Percentiles rank a stretch among this genome's conserved stretches.
These are phyloP conservation scores for Poecilia gillii DNA, from an alignment of 2,797 vertebrate genomes.

Conservation along the genomic window DNA sequence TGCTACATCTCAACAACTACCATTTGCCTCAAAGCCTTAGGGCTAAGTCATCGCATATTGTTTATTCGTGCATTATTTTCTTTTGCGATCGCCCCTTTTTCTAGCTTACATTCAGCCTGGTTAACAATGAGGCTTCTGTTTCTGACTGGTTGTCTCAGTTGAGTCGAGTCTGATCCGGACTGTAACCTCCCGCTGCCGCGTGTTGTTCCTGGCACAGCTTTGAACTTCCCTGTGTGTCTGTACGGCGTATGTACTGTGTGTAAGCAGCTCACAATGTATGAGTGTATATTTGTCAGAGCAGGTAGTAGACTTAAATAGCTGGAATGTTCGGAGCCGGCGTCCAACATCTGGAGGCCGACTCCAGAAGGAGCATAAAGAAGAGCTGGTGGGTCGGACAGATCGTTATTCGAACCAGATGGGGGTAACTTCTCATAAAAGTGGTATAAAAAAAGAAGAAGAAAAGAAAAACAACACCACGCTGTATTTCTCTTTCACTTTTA, in stretches of 20 bases:
- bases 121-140: slow-evolving; percentile 18
- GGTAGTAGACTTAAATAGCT: slow-evolving; percentile 45
- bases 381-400: slow-evolving; percentile 29
- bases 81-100: neutral
- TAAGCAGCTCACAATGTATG: slow-evolving; percentile 19
- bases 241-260: slow-evolving; percentile 39
- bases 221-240: slow-evolving; percentile 45
- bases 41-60: neutral
- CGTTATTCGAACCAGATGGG: slow-evolving; percentile 75
- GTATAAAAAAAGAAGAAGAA: neutral
- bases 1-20: neutral
- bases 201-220: slow-evolving; percentile 61
- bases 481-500: neutral
- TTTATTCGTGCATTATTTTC: neutral
- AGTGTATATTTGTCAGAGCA: slow-evolving; percentile 57
- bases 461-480: slow-evolving; percentile 4
- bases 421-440: neutral
- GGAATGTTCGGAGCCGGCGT: slow-evolving; percentile 65
- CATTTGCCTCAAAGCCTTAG: neutral
- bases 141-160: slow-evolving; percentile 5
- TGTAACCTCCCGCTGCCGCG: slow-evolving; percentile 14
- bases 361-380: slow-evolving; percentile 38
- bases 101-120: neutral
- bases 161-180: slow-evolving; percentile 27
- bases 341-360: slow-evolving; percentile 71